These are phyloP conservation scores for Saguinus imperator DNA, from an alignment of 2,113 vertebrate genomes.

Conservation along the genomic window DNA sequence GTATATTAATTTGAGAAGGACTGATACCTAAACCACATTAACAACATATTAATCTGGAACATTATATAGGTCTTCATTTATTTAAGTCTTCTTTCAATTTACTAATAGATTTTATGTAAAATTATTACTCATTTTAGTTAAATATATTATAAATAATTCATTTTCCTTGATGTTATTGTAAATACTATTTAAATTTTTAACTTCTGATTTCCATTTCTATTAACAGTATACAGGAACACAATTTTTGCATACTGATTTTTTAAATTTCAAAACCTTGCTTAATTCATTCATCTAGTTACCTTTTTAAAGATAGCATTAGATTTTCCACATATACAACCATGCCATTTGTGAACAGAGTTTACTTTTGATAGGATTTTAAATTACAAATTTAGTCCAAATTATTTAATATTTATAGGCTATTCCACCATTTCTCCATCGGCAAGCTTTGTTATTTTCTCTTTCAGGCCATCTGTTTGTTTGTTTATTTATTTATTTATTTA, in stretches of 20 bases:
- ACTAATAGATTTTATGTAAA: neutral
- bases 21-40: neutral
- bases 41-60: neutral
- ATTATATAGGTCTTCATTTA: neutral
- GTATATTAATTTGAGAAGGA: neutral
- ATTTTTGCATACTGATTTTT: neutral
- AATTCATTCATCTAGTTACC: neutral
- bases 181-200: neutral
- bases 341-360: neutral
- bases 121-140: neutral
- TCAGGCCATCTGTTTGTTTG: neutral
- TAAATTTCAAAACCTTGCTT: neutral
- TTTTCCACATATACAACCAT: neutral
- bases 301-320: neutral
- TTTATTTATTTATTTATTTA: too few relatives aligned
- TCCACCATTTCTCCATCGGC: neutral
- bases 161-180: neutral
- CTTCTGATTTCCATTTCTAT: neutral
- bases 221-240: neutral
- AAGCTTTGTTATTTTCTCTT: neutral
- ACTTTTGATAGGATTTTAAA: neutral
- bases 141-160: neutral
- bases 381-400: neutral
- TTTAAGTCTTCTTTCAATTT: neutral
- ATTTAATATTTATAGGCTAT: neutral